Percentiles rank a stretch among this genome's conserved stretches.
These are phyloP conservation scores for Epirrita christyi DNA, from an alignment of 2,888 invertebrate species.

Conservation along the genomic window DNA sequence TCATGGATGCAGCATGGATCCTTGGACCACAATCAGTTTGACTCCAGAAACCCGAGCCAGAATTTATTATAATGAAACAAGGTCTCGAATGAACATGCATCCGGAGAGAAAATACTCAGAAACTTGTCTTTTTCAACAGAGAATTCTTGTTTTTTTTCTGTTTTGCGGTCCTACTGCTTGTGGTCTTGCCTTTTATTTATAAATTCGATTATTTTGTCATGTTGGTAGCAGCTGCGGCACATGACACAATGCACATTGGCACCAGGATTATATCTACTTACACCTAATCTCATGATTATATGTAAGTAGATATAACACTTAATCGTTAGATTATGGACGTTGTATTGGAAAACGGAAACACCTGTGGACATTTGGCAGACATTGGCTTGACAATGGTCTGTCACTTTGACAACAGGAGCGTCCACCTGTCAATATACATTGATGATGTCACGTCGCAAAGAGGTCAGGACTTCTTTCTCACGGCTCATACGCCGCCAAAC, in stretches of 20 bases:
- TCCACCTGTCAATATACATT: slow-evolving; percentile 5
- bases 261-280: too few species aligned
- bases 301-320: background rate
- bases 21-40: background rate
- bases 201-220: slow-evolving; percentile 9
- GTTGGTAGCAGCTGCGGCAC: slow-evolving; percentile 12
- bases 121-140: too few species aligned
- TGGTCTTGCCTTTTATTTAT: background rate
- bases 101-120: background rate
- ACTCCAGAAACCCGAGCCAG: background rate
- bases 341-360: background rate
- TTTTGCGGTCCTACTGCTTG: background rate
- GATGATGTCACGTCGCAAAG: slow-evolving; percentile 3
- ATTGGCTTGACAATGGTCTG: too few species aligned
- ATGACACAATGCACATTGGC: slow-evolving; percentile 10
- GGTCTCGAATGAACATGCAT: background rate
- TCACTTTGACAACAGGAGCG: background rate
- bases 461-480: background rate
- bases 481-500: slow-evolving; percentile 1
- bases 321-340: background rate
- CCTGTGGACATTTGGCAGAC: too few species aligned
- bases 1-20: background rate
- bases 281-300: too few species aligned
- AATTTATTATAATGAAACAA: background rate
- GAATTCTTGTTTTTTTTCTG: too few species aligned